Percentiles rank a stretch among this genome's conserved stretches.
Evolutionary conservation across 2,888 invertebrate genomes (phyloP).

Genomic region (Zhengitettix transpicula): DNA sequence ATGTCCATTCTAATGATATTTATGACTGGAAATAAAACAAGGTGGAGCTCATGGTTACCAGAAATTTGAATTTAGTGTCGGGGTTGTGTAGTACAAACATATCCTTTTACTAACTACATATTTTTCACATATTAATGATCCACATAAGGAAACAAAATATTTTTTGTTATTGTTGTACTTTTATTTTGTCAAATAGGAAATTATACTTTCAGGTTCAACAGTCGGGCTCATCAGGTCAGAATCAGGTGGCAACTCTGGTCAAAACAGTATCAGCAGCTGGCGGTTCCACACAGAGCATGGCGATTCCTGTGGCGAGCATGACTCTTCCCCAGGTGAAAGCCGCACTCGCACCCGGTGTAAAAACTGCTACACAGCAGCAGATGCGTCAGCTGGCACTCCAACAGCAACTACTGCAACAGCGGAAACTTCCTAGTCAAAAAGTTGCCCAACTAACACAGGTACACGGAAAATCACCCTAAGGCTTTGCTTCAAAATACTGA

Average conservation of each 20-base stretch:
- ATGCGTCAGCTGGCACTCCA: slow-evolving; percentile 46
- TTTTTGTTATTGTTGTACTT: too few relatives aligned
- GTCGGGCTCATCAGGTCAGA: slow-evolving; percentile 30
- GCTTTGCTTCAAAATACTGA: too few relatives aligned
- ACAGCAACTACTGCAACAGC: slow-evolving; percentile 25
- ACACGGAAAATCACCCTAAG: neutral
- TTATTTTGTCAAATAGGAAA: too few relatives aligned
- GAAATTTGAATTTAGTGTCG: too few relatives aligned
- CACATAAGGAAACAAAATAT: too few relatives aligned
- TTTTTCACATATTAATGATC: neutral
- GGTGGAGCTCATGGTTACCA: too few relatives aligned
- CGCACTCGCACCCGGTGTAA: slow-evolving; percentile 21
- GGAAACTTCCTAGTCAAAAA: slow-evolving; percentile 40
- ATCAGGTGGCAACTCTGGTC: slow-evolving; percentile 43
- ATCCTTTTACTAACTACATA: neutral
- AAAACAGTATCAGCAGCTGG: slow-evolving; percentile 35
- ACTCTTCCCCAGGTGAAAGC: slow-evolving; percentile 25
- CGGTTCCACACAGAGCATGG: slow-evolving; percentile 23
- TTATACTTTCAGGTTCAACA: slow-evolving; percentile 25
- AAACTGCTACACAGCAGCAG: slow-evolving; percentile 39
- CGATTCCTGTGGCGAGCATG: slow-evolving; percentile 30
- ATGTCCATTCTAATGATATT: too few relatives aligned
- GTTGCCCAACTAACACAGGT: slow-evolving; percentile 42
- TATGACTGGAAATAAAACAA: too few relatives aligned
- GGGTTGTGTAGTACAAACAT: neutral